Evolutionary conservation across 2,888 invertebrate species (phyloP), one percentile per base, ranked within the genome.

Genomic region (Pseudeuparius sepicola): DNA sequence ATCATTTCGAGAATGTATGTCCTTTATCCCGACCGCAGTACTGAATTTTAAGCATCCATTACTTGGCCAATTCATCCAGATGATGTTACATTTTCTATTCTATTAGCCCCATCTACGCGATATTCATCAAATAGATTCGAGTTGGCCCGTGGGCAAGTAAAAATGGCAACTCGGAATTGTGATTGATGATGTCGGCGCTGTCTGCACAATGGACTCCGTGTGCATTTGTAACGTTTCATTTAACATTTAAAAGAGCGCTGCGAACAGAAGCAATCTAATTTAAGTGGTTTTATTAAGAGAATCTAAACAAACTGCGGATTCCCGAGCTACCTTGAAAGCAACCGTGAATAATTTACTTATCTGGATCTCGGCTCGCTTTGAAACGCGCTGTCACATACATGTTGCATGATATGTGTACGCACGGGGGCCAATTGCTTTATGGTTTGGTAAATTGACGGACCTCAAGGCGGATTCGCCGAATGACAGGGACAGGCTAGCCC

Each of bases 291-390:
- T 58, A 58, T 58, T 57, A 57, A 57, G 56, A 55, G 55, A 56
- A 55, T 50, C 49, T 52, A 56, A 57, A 56, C 51, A 57, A 50
- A 52, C 55, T 48, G 37, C 39, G 49, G 54, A 54, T 51, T 17
- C 48, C 40, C 46, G 49, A 52, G 53, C 57, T 57, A 57, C 55
- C 55, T 55, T 54, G 52, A 54, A 54, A 56, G 50, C 48, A 41
- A 44, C 43, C 45, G 57, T 60, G 57, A 58, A 59, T 60, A 52
- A 60, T 59, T 58, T 55, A 59, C 54, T 55, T 54, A 56, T 57
- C 55, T 53, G 50, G 48, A 55, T 55, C 55, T 56, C 54, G 48
- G 54, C 57, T 56, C 55, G 53, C 56, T 57, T 59, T 57, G 56
- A 55, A 55, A 57, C 7, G 49, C 53, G 45, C 54, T 53, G 51